Conservation (phyloP, 2,888 invertebrate genomes). For the Drymonia ruficornis region DNA sequence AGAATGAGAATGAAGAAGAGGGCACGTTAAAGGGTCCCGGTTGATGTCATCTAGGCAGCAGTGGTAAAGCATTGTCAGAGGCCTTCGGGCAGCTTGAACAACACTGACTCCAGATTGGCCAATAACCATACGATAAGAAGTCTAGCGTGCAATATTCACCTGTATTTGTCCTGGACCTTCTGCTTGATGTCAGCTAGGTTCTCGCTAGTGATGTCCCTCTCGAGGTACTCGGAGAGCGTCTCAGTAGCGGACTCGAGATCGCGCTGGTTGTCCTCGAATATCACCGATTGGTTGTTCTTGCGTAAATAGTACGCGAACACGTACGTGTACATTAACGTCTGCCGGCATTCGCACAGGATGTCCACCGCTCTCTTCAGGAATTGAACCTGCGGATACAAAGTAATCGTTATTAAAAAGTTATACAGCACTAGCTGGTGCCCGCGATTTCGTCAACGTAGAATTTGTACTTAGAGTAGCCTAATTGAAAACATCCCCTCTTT, state of each 20-base stretch:
- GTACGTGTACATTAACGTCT: conserved; percentile 99
- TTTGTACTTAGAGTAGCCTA: too few relatives aligned
- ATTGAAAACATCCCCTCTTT: too few relatives aligned
- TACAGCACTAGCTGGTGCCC: too few relatives aligned
- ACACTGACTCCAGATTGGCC: too few relatives aligned
- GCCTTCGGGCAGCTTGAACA: too few relatives aligned
- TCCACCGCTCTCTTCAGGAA: conserved; percentile 99
- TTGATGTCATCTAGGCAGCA: too few relatives aligned
- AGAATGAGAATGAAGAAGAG: too few relatives aligned
- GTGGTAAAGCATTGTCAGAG: too few relatives aligned
- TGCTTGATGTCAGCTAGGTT: conserved; percentile 99
- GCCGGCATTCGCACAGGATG: conserved; percentile 97
- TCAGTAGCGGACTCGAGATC: conserved; percentile 99
- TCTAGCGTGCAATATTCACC: conserved; percentile 80
- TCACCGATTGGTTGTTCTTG: conserved; percentile 99
- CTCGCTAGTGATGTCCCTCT: conserved; percentile 98
- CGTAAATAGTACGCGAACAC: conserved; percentile 99
- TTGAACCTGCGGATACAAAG: conserved; percentile 88
- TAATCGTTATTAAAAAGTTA: too few relatives aligned
- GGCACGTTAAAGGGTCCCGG: too few relatives aligned
- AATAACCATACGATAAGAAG: too few relatives aligned
- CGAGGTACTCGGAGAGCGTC: conserved; percentile 98
- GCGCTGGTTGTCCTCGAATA: conserved; percentile 99
- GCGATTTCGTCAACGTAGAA: too few relatives aligned
- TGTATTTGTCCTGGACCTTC: conserved; percentile 99